phyloP scores from a whole-genome alignment of 2,797 vertebrate species.

The Decapterus maruadsi region DNA sequence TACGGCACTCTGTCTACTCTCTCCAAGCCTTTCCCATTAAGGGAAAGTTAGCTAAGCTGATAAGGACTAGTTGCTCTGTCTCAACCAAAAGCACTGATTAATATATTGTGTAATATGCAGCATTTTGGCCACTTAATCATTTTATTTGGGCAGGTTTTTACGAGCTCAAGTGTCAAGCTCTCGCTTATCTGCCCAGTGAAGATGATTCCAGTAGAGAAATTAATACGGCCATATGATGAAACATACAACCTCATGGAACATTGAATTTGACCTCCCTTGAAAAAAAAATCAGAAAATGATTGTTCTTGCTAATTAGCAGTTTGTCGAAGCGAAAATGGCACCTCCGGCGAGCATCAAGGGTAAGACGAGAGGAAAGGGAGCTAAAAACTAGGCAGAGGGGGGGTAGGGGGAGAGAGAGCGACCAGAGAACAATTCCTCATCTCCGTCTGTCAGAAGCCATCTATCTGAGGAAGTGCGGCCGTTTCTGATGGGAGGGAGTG shows the following conservation, averaged over 20 bases:
- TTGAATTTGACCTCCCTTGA: conserved; percentile 53
- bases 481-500: conserved; percentile 72
- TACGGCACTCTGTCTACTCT: conserved; percentile 55
- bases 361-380: conserved; percentile 39
- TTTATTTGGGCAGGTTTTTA: conserved; percentile 53
- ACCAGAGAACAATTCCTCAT: conserved; percentile 74
- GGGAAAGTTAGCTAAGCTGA: conserved; percentile 74
- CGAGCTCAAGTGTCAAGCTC: conserved; percentile 41
- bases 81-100: conserved; percentile 69
- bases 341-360: conserved; percentile 59
- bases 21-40: conserved; percentile 66
- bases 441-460: conserved; percentile 78
- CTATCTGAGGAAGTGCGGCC: conserved; percentile 71
- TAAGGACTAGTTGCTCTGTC: conserved; percentile 63
- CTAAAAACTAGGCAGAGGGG: conserved; percentile 30
- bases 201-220: conserved; percentile 53
- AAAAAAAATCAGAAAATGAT: conserved; percentile 55
- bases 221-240: conserved; percentile 29
- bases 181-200: conserved; percentile 51
- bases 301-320: conserved; percentile 73
- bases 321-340: conserved; percentile 60
- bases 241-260: conserved; percentile 16
- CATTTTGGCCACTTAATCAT: conserved; percentile 68
- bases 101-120: conserved; percentile 60
- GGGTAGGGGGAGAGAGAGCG: conserved; percentile 24